Conservation (phyloP, 2,113 vertebrate genomes). For the Butorides virescens region DNA sequence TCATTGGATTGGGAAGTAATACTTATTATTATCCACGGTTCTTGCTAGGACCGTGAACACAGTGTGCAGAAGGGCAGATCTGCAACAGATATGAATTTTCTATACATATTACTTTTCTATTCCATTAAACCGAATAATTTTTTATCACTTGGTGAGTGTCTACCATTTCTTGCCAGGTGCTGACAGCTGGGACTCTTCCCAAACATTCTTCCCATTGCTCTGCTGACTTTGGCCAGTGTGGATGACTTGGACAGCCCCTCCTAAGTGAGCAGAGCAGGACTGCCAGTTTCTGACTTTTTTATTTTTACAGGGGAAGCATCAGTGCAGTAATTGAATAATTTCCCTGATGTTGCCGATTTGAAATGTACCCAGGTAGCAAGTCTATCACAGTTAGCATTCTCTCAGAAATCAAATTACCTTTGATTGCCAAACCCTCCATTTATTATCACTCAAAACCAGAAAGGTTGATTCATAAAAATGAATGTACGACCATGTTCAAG, state of each 20-base stretch:
- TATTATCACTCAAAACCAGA: not conserved
- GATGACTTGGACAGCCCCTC: not conserved
- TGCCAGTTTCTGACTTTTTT: not conserved
- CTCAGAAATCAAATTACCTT: constrained; percentile 18
- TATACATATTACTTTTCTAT: not conserved
- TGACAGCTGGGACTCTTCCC: not conserved
- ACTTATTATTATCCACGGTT: not conserved
- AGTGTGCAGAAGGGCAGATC: not conserved
- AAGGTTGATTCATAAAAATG: not conserved
- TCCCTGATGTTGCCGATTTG: not conserved
- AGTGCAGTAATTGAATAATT: not conserved
- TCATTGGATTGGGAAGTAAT: not conserved
- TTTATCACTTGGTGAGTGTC: not conserved
- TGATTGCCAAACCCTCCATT: not conserved
- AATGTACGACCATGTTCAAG: not conserved
- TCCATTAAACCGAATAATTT: not conserved
- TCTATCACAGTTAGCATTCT: not conserved
- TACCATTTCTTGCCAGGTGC: not conserved
- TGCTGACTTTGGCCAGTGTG: not conserved
- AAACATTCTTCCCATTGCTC: not conserved
- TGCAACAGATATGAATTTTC: not conserved
- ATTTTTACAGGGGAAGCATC: not conserved
- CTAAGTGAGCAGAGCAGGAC: not conserved
- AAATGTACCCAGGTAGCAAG: not conserved
- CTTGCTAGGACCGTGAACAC: not conserved